A percentile compares a stretch with the other conserved stretches of the same genome.
phyloP scores from a whole-genome alignment of 2,113 vertebrate genomes.

The Amazona vittata region DNA sequence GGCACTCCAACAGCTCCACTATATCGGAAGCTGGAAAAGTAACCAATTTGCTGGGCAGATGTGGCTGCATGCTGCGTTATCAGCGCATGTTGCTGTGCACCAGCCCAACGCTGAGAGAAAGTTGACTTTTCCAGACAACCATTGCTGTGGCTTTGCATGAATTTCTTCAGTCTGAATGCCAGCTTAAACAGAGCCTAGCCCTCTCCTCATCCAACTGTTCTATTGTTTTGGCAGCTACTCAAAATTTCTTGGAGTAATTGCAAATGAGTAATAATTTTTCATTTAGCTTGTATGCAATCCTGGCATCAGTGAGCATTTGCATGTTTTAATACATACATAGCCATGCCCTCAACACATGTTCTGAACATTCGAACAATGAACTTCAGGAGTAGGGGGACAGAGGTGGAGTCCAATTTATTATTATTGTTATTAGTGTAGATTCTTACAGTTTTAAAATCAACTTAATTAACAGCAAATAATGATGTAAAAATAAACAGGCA shows the following conservation, averaged over 20 bases:
- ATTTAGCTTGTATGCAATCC: background rate
- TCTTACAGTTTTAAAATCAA: background rate
- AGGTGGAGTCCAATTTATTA: background rate
- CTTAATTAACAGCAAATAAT: background rate
- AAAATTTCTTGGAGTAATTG: conserved; percentile 31
- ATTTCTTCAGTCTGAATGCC: background rate
- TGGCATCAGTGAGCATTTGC: background rate
- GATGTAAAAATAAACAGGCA: background rate
- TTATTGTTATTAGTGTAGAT: background rate
- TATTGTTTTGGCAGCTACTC: conserved; percentile 14
- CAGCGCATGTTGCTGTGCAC: background rate
- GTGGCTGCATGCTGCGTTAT: background rate
- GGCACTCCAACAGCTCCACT: background rate
- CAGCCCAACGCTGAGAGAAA: background rate
- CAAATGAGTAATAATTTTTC: conserved; percentile 8
- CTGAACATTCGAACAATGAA: background rate
- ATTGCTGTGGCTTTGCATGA: background rate
- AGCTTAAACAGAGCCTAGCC: background rate
- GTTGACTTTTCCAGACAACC: background rate
- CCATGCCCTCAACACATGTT: background rate
- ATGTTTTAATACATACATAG: background rate
- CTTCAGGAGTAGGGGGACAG: background rate
- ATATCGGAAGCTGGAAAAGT: background rate
- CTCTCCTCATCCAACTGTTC: background rate
- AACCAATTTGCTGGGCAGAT: background rate